Conservation (phyloP, 1,140 invertebrate species). For the Lucilia sericata region DNA sequence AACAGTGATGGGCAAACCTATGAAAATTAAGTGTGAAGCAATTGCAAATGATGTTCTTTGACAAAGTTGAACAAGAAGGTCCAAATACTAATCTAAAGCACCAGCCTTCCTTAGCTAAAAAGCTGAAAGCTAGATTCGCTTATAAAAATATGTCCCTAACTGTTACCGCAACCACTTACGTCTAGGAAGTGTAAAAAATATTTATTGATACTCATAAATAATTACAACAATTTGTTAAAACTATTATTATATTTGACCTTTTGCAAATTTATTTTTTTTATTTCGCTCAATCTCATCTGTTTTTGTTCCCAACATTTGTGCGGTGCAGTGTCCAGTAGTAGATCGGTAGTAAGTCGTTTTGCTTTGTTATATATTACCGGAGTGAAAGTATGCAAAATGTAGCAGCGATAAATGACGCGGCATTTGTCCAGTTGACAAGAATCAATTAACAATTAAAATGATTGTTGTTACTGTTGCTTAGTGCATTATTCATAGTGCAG, state of each 20-base stretch:
- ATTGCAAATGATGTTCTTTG: too few species aligned
- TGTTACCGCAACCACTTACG: too few species aligned
- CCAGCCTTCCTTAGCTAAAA: too few species aligned
- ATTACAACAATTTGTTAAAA: slow-evolving; percentile 1
- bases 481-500: not conserved
- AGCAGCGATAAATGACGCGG: not conserved
- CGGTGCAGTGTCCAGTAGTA: not conserved
- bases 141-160: too few species aligned
- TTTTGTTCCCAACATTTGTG: not conserved
- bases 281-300: not conserved
- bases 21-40: too few species aligned
- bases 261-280: not conserved
- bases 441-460: slow-evolving; percentile 15
- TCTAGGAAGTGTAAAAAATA: not conserved
- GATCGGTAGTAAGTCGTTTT: not conserved
- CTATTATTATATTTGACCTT: slow-evolving; percentile 6
- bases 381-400: slow-evolving; percentile 18
- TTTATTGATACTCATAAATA: not conserved
- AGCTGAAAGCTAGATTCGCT: too few species aligned
- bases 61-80: too few species aligned
- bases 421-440: slow-evolving; percentile 13
- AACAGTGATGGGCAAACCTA: too few species aligned
- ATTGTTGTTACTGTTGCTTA: not conserved
- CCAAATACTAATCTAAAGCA: too few species aligned
- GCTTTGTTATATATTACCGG: too few species aligned